A percentile compares a stretch with the other conserved stretches of the same genome.
phyloP scores from a whole-genome alignment of 2,797 vertebrate genomes.

The Girardinus metallicus region DNA sequence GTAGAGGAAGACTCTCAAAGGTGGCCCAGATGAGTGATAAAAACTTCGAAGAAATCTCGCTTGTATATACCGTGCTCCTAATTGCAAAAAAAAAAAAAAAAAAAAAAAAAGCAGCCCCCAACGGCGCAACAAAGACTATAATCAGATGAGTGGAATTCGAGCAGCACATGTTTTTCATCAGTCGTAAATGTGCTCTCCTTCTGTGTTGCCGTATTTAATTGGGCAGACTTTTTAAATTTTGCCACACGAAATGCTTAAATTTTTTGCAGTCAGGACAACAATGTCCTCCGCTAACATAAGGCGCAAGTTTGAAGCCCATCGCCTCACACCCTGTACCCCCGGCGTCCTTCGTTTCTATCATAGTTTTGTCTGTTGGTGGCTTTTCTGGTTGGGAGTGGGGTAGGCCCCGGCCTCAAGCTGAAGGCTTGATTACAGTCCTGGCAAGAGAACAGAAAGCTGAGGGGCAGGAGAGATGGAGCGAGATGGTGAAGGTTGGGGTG shows the following conservation, averaged over 20 bases:
- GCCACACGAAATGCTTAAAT: constrained; percentile 49
- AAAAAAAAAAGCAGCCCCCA: constrained; percentile 25
- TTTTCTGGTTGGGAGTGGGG: constrained; percentile 55
- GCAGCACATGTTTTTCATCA: constrained; percentile 74
- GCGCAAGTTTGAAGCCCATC: constrained; percentile 65
- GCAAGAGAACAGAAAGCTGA: constrained; percentile 78
- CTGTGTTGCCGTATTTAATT: constrained; percentile 44
- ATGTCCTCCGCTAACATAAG: constrained; percentile 44
- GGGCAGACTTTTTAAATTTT: constrained; percentile 49
- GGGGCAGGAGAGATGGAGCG: constrained; percentile 71
- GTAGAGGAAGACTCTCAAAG: constrained; percentile 34
- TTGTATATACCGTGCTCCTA: constrained; percentile 39
- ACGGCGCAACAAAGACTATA: constrained; percentile 32
- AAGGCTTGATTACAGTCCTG: constrained; percentile 82
- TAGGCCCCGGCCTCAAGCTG: constrained; percentile 76
- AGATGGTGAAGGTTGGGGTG: constrained; percentile 58
- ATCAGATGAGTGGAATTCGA: constrained; percentile 68
- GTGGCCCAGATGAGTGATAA: constrained; percentile 18
- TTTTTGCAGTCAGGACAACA: constrained; percentile 60
- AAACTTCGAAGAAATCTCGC: constrained; percentile 38
- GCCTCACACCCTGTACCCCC: constrained; percentile 61
- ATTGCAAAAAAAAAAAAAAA: constrained; percentile 13
- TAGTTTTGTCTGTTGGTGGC: constrained; percentile 83
- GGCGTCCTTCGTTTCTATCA: constrained; percentile 72
- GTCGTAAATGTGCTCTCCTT: constrained; percentile 44